Base-by-base conservation (phyloP, 2,113 vertebrate species). In the Ceyx margarethae region DNA sequence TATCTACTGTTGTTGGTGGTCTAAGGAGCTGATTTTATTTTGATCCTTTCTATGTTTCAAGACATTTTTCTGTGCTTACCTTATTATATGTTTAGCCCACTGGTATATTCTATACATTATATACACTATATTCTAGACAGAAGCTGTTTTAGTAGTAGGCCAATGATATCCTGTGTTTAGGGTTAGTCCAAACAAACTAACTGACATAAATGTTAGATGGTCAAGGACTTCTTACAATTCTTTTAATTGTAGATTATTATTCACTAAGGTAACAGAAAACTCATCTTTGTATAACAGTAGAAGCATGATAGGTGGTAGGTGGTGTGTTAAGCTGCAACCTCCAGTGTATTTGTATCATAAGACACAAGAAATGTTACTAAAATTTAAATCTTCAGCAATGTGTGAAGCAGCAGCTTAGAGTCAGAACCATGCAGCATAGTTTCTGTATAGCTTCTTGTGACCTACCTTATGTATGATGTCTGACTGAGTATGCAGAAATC, bases 401-500 rank as follows among this genome's bases (percentile, higher is more conserved):
- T 75, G 35, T 73, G 66, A 91, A 95, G 53, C 42, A 69, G 26
- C 45, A 87, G 13, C n/a, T 81, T 62, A 9, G 33, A 40, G 9
- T 50, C 35, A 42, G 73, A 91, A 45, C 37, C 6, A 8, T 21
- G n/a, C 40, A 69, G 53, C 15, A 65, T 43, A 11, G 11, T 43
- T 87, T 95, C 82, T 80, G 61, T 91, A 20, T 14, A 75, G 54
- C 62, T 96, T 50, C 60, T 78, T 84, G 35, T 66, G 72, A 81
- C 61, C 87, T 85, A 88, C 61, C 68, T 94, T 69, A 46, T 51
- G 48, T 66, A 73, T 87, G 65, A 57, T 87, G 62, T 83, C 85
- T 92, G 88, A 94, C 67, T 92, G 72, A 93, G 71, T 95, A 93
- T 90, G 73, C 81, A 94, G 92, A 92, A 94, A 97, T 95, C 89